Evolutionary conservation across 2,797 vertebrate genomes (phyloP).

Genomic region (Gobionotothen gibberifrons): DNA sequence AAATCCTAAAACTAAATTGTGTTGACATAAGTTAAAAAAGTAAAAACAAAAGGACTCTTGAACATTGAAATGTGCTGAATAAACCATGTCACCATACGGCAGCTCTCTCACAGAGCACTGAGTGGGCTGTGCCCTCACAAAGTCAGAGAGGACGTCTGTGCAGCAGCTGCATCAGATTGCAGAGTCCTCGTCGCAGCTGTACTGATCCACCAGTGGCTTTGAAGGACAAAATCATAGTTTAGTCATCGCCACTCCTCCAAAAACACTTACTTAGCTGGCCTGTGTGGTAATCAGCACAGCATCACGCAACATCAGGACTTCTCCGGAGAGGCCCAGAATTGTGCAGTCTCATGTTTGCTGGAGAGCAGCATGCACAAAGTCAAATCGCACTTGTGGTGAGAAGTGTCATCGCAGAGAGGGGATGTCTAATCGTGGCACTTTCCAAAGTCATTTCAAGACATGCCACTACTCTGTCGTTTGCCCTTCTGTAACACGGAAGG

Average conservation of each 20-base stretch:
- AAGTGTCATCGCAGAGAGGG: conserved; percentile 65
- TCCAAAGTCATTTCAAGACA: conserved; percentile 72
- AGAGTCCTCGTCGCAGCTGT: conserved; percentile 68
- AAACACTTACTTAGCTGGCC: conserved; percentile 48
- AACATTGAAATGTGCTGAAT: conserved; percentile 54
- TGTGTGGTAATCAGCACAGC: conserved; percentile 64
- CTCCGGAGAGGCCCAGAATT: conserved; percentile 53
- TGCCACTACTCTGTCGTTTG: conserved; percentile 60
- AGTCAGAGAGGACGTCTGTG: conserved; percentile 63
- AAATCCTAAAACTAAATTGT: conserved; percentile 27
- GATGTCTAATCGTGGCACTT: conserved; percentile 65
- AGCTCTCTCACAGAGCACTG: conserved; percentile 28
- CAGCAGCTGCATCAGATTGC: conserved; percentile 77
- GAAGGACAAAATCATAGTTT: conserved; percentile 63
- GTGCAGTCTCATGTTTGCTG: conserved; percentile 44
- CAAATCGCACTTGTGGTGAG: conserved; percentile 64
- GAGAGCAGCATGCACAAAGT: conserved; percentile 69
- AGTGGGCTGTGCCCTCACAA: conserved; percentile 51
- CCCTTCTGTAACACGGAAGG: conserved; percentile 71
- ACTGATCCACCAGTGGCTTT: conserved; percentile 51
- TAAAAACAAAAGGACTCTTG: conserved; percentile 18
- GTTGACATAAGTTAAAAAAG: conserved; percentile 27
- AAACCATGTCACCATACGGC: conserved; percentile 40
- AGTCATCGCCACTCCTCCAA: conserved; percentile 24
- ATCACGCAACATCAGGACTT: conserved; percentile 65